Percentiles rank a stretch among this genome's conserved stretches.
phyloP scores from a whole-genome alignment of 2,113 vertebrate species.

The Cyprinodon brontotheroides region DNA sequence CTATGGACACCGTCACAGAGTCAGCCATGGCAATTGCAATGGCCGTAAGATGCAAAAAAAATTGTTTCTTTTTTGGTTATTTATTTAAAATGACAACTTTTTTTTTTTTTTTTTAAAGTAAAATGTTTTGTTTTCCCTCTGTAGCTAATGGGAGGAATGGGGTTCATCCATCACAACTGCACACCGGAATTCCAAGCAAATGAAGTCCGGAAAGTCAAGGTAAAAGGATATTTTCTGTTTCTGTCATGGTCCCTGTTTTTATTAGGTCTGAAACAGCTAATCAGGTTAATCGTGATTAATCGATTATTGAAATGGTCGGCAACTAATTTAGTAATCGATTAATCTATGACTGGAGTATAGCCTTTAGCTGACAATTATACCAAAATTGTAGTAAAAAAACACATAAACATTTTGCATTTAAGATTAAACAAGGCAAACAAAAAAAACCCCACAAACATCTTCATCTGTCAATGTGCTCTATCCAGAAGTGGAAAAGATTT shows the following conservation, averaged over 20 bases:
- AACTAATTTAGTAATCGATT: too few relatives aligned
- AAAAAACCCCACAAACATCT: too few relatives aligned
- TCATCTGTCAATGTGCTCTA: too few relatives aligned
- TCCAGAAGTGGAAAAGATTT: too few relatives aligned
- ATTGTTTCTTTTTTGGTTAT: neutral
- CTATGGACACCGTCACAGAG: constrained; percentile 95
- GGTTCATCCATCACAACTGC: constrained; percentile 95
- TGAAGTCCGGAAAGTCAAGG: constrained; percentile 94
- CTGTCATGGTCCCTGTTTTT: neutral
- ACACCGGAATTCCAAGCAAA: constrained; percentile 95
- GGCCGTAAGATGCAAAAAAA: constrained; percentile 81
- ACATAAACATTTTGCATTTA: too few relatives aligned
- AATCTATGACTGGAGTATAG: too few relatives aligned
- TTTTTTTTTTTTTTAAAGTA: neutral
- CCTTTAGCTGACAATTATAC: too few relatives aligned
- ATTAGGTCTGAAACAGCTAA: too few relatives aligned
- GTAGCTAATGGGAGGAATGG: constrained; percentile 94
- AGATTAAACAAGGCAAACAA: too few relatives aligned
- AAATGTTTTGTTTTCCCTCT: neutral
- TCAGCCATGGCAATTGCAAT: constrained; percentile 94
- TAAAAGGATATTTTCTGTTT: constrained; percentile 43
- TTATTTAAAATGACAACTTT: neutral
- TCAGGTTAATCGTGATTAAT: too few relatives aligned
- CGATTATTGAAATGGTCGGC: too few relatives aligned
- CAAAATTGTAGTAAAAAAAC: too few relatives aligned